Conservation (phyloP, 1,140 invertebrate species). For the Calliphora vicina region DNA sequence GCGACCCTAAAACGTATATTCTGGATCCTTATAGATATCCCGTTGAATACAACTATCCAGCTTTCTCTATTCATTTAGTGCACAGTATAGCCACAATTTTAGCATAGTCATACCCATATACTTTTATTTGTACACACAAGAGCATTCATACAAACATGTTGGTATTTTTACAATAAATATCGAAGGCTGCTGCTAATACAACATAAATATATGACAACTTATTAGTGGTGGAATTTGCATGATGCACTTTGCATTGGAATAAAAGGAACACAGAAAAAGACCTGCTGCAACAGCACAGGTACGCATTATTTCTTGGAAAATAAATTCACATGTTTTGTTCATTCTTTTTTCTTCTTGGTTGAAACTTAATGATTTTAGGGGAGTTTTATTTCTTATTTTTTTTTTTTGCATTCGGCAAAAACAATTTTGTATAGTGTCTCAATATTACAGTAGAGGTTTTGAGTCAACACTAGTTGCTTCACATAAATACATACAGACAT, state of each 20-base stretch:
- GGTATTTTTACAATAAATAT: neutral
- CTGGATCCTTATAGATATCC: no score
- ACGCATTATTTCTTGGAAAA: constrained; percentile 2
- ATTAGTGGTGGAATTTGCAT: neutral
- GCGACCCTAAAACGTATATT: no score
- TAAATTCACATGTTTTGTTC: constrained; percentile 12
- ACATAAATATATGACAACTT: neutral
- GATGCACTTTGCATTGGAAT: neutral
- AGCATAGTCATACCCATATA: neutral
- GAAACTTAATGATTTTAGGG: neutral
- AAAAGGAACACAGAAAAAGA: neutral
- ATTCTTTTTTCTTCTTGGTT: neutral
- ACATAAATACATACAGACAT: no score
- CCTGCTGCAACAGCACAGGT: neutral
- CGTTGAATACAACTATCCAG: no score
- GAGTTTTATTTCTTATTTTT: neutral
- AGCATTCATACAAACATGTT: no score
- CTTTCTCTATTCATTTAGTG: neutral
- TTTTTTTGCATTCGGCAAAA: neutral
- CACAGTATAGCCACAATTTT: neutral
- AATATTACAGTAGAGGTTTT: no score
- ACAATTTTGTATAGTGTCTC: no score
- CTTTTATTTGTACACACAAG: neutral
- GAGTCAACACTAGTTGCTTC: no score
- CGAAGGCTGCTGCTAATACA: constrained; percentile 8